These are phyloP conservation scores for Labia minor DNA, from an alignment of 2,888 invertebrate species.

Conservation along the genomic window DNA sequence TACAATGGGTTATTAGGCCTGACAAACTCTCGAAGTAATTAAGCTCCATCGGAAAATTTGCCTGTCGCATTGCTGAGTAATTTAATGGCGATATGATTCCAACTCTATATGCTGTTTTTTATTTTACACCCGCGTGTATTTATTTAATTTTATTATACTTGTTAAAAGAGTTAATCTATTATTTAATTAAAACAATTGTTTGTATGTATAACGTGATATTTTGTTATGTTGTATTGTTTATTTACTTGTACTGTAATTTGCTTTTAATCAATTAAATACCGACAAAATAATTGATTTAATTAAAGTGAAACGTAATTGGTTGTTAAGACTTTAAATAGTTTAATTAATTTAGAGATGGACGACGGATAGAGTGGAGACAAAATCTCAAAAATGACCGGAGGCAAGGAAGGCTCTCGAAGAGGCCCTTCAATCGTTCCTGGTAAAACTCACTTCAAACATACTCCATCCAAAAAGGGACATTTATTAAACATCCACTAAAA, in stretches of 20 bases:
- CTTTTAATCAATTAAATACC: slow-evolving; percentile 5
- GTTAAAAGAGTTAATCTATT: slow-evolving; percentile 8
- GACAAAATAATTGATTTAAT: slow-evolving; percentile 1
- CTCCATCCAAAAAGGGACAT: no score
- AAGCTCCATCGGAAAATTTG: neutral
- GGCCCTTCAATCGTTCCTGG: no score
- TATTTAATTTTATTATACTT: slow-evolving; percentile 8
- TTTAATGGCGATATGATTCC: slow-evolving; percentile 7
- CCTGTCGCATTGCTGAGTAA: slow-evolving; percentile 1
- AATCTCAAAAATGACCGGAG: no score
- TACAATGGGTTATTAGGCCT: no score
- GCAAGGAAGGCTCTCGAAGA: no score
- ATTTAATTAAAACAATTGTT: slow-evolving; percentile 13
- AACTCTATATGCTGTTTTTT: neutral
- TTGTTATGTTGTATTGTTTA: neutral
- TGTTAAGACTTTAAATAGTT: neutral
- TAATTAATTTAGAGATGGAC: no score
- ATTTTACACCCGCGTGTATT: neutral
- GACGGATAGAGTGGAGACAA: no score
- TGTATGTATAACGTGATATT: neutral
- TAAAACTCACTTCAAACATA: no score
- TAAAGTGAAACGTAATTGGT: neutral
- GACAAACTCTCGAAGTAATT: neutral
- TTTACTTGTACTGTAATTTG: neutral
- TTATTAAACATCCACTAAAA: no score